phyloP scores from a whole-genome alignment of 2,888 invertebrate species.

The Protonemura montana region DNA sequence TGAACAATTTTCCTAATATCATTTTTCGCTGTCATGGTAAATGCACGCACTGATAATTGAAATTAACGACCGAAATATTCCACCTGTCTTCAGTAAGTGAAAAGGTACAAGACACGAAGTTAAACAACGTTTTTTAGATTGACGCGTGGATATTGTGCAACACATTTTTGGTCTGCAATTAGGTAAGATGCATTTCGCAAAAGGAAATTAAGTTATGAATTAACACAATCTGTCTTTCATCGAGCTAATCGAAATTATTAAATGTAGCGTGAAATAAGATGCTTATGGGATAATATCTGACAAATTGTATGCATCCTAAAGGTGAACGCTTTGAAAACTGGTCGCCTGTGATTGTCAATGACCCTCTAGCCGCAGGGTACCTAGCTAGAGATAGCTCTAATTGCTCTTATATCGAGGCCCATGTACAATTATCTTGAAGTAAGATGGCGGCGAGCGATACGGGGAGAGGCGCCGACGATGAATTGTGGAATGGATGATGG shows the following conservation, averaged over 20 bases:
- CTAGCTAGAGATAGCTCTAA: neutral
- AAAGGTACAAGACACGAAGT: neutral
- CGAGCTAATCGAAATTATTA: too few species aligned
- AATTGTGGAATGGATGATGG: neutral
- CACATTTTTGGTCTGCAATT: too few species aligned
- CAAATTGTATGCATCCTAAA: neutral
- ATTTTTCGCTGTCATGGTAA: neutral
- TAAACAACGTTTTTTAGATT: neutral
- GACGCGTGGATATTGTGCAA: neutral
- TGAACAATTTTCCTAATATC: neutral
- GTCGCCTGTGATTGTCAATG: neutral
- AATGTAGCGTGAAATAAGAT: too few species aligned
- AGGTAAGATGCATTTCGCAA: too few species aligned
- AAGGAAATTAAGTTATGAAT: too few species aligned
- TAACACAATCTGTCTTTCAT: too few species aligned
- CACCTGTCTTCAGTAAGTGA: neutral
- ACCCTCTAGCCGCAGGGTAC: neutral
- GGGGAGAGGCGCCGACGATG: neutral
- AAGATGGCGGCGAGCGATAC: neutral
- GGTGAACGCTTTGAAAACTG: neutral
- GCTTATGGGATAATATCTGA: too few species aligned
- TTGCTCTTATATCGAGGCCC: neutral
- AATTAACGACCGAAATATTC: conserved; percentile 4
- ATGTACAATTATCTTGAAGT: neutral
- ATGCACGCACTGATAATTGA: neutral